Evolutionary conservation across 2,113 vertebrate species (phyloP).

Genomic region (Neogale vison): DNA sequence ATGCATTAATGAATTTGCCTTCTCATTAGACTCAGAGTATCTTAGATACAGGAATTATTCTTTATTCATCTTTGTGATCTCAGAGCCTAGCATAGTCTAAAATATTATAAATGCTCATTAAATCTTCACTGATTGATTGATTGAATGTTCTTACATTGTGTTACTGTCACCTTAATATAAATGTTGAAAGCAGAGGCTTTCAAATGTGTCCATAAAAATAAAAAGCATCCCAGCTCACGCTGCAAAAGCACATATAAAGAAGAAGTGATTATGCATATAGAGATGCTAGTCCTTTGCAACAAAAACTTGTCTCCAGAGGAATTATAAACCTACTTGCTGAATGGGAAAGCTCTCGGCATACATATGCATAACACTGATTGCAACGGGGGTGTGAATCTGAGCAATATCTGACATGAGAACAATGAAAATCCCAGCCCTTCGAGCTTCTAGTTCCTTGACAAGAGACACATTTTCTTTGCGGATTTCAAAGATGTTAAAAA

Average conservation of each 20-base stretch:
- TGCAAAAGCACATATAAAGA: slow-evolving; percentile 45
- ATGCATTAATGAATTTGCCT: neutral
- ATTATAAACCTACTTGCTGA: slow-evolving; percentile 57
- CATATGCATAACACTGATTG: slow-evolving; percentile 51
- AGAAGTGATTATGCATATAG: slow-evolving; percentile 18
- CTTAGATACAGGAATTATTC: slow-evolving; percentile 17
- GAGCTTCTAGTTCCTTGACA: slow-evolving; percentile 57
- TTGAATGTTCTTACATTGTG: slow-evolving; percentile 42
- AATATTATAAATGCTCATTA: slow-evolving; percentile 38
- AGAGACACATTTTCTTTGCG: slow-evolving; percentile 64
- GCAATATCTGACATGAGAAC: slow-evolving; percentile 54
- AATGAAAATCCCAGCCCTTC: slow-evolving; percentile 47
- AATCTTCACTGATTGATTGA: slow-evolving; percentile 41
- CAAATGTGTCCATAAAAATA: slow-evolving; percentile 56
- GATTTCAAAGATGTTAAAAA: slow-evolving; percentile 64
- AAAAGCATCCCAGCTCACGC: slow-evolving; percentile 2
- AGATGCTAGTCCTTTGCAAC: slow-evolving; percentile 52
- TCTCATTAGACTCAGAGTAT: neutral
- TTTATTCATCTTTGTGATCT: slow-evolving; percentile 44
- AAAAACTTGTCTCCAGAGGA: slow-evolving; percentile 33
- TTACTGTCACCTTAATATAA: slow-evolving; percentile 41
- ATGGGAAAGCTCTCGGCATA: slow-evolving; percentile 23
- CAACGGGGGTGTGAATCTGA: slow-evolving; percentile 44
- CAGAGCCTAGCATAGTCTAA: slow-evolving; percentile 19
- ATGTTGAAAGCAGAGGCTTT: slow-evolving; percentile 56